phyloP scores from a whole-genome alignment of 2,888 invertebrate genomes.

The Diaphora mendica region DNA sequence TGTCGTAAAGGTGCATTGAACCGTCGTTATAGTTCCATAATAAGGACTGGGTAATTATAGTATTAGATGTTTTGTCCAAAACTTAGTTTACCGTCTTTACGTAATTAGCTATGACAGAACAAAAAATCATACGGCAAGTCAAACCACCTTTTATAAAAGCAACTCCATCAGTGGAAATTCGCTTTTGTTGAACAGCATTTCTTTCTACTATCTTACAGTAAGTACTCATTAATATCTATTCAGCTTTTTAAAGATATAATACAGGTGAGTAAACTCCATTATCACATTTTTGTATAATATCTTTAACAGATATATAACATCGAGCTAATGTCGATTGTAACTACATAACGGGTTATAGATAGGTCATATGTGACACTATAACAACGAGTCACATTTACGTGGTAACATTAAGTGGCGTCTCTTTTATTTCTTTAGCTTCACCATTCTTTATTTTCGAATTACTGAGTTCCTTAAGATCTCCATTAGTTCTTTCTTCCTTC shows the following conservation, averaged over 20 bases:
- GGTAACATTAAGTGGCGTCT: constrained; percentile 69
- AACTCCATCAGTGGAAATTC: constrained; percentile 1
- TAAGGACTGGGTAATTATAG: not conserved
- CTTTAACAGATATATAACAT: constrained; percentile 27
- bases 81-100: not conserved
- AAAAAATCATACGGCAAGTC: not conserved
- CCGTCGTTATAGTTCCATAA: constrained; percentile 2
- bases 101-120: not conserved
- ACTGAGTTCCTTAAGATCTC: constrained; percentile 64
- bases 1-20: constrained; percentile 16
- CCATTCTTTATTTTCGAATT: constrained; percentile 56
- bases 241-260: constrained; percentile 11
- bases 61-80: not conserved
- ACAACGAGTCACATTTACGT: constrained; percentile 45
- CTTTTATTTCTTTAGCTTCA: constrained; percentile 68
- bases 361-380: constrained; percentile 25
- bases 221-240: constrained; percentile 17
- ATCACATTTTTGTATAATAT: constrained; percentile 39
- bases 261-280: constrained; percentile 22
- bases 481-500: constrained; percentile 59
- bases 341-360: constrained; percentile 32
- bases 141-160: constrained; percentile 1
- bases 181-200: constrained; percentile 9
- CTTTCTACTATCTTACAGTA: constrained; percentile 8
- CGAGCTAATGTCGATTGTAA: constrained; percentile 26